Evolutionary conservation across 2,888 invertebrate genomes (phyloP), one percentile per base, ranked within the genome.

Genomic region (Frankliniella intonsa): DNA sequence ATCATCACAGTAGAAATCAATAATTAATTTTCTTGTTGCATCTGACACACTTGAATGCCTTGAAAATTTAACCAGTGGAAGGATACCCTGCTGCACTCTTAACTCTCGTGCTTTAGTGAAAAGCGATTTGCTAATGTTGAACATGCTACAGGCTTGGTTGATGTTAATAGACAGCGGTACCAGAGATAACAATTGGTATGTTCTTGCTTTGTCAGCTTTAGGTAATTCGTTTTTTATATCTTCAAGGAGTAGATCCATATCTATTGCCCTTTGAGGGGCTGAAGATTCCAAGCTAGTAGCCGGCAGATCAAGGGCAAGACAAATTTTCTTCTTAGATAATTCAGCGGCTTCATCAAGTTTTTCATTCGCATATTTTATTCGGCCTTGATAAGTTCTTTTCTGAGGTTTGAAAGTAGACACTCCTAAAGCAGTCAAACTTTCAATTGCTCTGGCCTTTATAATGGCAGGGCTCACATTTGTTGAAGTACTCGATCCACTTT

Each of bases 1-100:
- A 69, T 69, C 69, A 22, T 69, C 22, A 22, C 69, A 69, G 22
- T 69, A 69, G 22, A 69, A 69, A 22, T 69, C 69, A 69, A 69
- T 19, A 5, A 69, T 22, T 22, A 22, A n/a, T 22, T 22, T 69
- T 22, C 22, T 69, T 11, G 22, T 22, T n/a, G 69, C 69, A n/a
- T n/a, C 22, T 69, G 69, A n/a, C 69, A 69, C n/a, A n/a, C 11
- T 11, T 69, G 22, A 22, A 11, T 22, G 5, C 69, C 22, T 5
- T n/a, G 22, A 22, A 22, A 22, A 22, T 11, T 22, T 11, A 7
- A 22, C 8, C 11, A 9, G n/a, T n/a, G 69, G 22, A 22, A 69
- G 69, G 7, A 69, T 69, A 11, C 69, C 69, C 7, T 69, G 69
- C n/a, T 69, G 69, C 22, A 11, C 11, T 22, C 22, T 22, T 11